Evolutionary conservation across 2,113 vertebrate species (phyloP).

Genomic region (Psilopogon haemacephalus): DNA sequence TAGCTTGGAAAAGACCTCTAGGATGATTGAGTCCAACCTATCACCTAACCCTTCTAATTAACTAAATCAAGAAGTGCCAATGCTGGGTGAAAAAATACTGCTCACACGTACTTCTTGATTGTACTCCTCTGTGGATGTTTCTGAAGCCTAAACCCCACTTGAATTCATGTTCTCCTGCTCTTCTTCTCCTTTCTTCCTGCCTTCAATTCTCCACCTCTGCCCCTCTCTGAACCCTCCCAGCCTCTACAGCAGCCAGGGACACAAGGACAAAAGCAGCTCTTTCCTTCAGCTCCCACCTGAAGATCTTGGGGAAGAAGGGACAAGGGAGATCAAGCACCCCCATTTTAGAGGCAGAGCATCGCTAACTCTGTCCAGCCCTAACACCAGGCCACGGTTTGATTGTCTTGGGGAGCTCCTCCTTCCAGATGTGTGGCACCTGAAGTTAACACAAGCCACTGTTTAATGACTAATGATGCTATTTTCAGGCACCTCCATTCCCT

Average conservation of each 20-base stretch:
- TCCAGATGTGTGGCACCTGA: rapidly evolving
- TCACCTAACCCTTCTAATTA: too few species aligned
- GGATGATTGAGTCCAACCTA: too few species aligned
- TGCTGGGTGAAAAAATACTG: neutral
- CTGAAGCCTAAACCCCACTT: neutral
- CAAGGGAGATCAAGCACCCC: neutral
- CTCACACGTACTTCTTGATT: neutral
- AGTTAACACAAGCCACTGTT: neutral
- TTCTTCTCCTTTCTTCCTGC: neutral
- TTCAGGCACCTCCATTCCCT: rapidly evolving
- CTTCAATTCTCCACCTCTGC: neutral
- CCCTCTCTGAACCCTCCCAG: rapidly evolving
- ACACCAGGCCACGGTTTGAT: neutral
- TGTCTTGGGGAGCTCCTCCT: neutral
- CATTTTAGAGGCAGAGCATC: neutral
- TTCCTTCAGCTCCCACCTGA: neutral
- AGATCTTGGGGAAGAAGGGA: neutral
- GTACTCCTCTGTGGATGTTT: neutral
- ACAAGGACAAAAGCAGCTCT: too few species aligned
- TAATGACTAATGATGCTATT: neutral
- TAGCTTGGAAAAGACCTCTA: too few species aligned
- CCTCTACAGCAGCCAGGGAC: neutral
- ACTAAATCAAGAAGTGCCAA: neutral
- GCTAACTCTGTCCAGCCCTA: neutral
- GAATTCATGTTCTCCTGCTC: neutral